A percentile compares a stretch with the other conserved stretches of the same genome.
Evolutionary conservation across 2,797 vertebrate genomes (phyloP).

Genomic region (Enteromius viviparus): DNA sequence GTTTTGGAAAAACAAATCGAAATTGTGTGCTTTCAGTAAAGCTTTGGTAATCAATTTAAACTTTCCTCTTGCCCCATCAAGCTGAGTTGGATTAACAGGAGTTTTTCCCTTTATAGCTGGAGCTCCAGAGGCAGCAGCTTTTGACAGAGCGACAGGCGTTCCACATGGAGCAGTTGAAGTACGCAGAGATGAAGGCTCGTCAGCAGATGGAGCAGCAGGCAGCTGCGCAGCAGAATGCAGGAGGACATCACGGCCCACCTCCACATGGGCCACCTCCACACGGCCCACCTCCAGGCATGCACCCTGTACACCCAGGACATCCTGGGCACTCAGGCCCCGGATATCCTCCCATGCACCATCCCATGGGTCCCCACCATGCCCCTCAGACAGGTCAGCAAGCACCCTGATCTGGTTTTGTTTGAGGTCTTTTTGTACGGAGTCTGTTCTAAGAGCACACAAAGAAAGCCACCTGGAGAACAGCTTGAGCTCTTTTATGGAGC

Average conservation of each 20-base stretch:
- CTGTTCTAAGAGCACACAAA: not conserved
- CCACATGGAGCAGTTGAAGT: slow-evolving; percentile 99
- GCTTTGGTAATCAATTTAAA: not conserved
- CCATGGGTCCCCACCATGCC: slow-evolving; percentile 89
- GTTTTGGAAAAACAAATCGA: not conserved
- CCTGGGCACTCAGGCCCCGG: slow-evolving; percentile 74
- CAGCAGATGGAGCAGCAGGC: slow-evolving; percentile 95
- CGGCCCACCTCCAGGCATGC: slow-evolving; percentile 75
- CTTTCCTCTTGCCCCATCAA: not conserved
- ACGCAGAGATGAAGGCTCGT: slow-evolving; percentile 91
- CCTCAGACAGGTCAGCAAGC: slow-evolving; percentile 82
- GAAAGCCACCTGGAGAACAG: not conserved
- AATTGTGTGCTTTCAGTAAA: not conserved
- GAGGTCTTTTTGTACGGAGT: not conserved
- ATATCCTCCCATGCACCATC: slow-evolving; percentile 90
- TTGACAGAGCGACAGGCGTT: slow-evolving; percentile 96
- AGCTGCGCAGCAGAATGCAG: slow-evolving; percentile 69
- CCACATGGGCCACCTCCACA: slow-evolving; percentile 75
- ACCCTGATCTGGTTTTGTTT: not conserved
- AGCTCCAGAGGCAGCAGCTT: slow-evolving; percentile 96
- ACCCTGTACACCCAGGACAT: slow-evolving; percentile 69
- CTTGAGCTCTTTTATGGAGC: not conserved
- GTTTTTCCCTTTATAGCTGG: slow-evolving; percentile 76
- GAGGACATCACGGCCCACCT: slow-evolving; percentile 75
- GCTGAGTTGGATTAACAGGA: not conserved